Conservation (phyloP, 1,140 invertebrate genomes). For the Zelostemma sp. region DNA sequence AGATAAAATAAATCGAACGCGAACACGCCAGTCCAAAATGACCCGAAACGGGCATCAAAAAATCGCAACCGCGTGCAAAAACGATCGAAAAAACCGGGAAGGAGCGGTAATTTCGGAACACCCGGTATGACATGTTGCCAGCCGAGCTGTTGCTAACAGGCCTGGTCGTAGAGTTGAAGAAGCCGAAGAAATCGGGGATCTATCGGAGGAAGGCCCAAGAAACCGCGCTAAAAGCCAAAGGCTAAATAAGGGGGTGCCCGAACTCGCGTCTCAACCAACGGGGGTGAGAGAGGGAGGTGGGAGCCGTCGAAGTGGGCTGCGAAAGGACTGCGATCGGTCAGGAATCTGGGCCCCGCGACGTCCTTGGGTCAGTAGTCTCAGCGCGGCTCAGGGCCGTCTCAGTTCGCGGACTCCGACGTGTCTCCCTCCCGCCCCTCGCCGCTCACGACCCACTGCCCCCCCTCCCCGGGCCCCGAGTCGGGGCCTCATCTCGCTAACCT, state of each 20-base stretch:
- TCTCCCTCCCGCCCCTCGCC: not conserved
- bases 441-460: slow-evolving; percentile 1
- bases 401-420: slow-evolving; percentile 38
- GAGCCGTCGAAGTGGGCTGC: slow-evolving; percentile 14
- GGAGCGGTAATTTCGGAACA: slow-evolving; percentile 50
- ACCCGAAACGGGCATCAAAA: no score
- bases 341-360: slow-evolving; percentile 62
- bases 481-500: slow-evolving; percentile 5
- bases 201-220: slow-evolving; percentile 34
- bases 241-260: slow-evolving; percentile 47
- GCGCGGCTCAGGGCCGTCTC: slow-evolving; percentile 57
- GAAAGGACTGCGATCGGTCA: slow-evolving; percentile 10
- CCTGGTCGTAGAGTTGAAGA: slow-evolving; percentile 55
- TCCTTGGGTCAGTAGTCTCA: slow-evolving; percentile 62
- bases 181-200: slow-evolving; percentile 48
- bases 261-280: slow-evolving; percentile 8
- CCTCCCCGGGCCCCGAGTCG: not conserved
- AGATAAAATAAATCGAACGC: no score
- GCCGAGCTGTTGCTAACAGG: slow-evolving; percentile 62
- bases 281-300: slow-evolving; percentile 29
- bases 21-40: no score
- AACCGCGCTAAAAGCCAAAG: slow-evolving; percentile 45
- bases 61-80: no score
- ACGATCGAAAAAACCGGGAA: no score
- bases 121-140: slow-evolving; percentile 56